These are phyloP conservation scores for Siderastrea siderea DNA, from an alignment of 92 coral and sea anemone species.

Conservation along the genomic window DNA sequence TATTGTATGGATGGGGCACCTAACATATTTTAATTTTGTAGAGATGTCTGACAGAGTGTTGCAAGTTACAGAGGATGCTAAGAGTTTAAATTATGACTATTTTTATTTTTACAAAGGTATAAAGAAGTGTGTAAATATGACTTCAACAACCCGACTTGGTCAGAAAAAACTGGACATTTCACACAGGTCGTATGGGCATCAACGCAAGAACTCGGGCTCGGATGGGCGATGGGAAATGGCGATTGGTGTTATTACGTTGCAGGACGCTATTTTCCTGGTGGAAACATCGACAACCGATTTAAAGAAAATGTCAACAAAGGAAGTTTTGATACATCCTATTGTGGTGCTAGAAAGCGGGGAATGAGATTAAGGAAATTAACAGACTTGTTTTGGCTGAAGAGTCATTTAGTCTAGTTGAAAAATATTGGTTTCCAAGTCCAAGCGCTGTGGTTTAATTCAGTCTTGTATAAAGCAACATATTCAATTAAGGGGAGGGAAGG, in stretches of 20 bases:
- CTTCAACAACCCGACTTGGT: slow-evolving; percentile 53
- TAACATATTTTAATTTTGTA: no score
- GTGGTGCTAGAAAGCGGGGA: not conserved
- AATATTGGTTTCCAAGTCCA: no score
- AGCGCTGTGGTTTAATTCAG: no score
- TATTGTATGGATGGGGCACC: no score
- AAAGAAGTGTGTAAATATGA: slow-evolving; percentile 74
- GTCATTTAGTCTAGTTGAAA: not conserved
- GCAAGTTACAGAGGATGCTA: no score
- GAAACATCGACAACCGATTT: slow-evolving; percentile 49
- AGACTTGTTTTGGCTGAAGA: not conserved
- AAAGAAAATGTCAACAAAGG: slow-evolving; percentile 62
- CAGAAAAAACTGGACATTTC: slow-evolving; percentile 56
- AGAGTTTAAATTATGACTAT: not conserved
- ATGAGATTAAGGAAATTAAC: not conserved
- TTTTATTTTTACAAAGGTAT: slow-evolving; percentile 49
- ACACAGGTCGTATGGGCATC: slow-evolving; percentile 68
- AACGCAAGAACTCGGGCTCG: slow-evolving; percentile 46
- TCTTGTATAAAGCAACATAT: no score
- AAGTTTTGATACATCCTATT: slow-evolving; percentile 44
- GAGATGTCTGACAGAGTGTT: no score
- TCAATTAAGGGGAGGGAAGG: no score
- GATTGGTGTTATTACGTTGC: slow-evolving; percentile 68
- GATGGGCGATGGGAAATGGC: slow-evolving; percentile 23
- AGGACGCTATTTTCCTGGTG: slow-evolving; percentile 74